phyloP scores from a whole-genome alignment of 2,888 invertebrate species.

The Diaprepes abbreviatus region DNA sequence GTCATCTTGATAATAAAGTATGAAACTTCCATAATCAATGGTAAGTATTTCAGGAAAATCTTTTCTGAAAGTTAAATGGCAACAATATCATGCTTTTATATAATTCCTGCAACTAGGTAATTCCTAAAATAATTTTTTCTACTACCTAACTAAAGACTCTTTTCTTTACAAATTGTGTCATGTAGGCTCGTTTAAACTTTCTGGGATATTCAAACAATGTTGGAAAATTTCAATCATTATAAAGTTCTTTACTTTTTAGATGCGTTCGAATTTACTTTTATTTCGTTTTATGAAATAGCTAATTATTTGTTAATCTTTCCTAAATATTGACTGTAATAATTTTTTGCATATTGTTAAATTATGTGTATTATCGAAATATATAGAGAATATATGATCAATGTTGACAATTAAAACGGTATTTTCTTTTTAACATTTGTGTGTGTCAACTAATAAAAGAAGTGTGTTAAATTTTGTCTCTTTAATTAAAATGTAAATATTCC shows the following conservation, averaged over 20 bases:
- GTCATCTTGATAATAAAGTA: background rate
- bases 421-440: constrained; percentile 21
- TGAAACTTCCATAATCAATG: no score
- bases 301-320: constrained; percentile 7
- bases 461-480: no score
- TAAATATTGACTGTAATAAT: constrained; percentile 6
- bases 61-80: no score
- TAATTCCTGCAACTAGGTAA: no score
- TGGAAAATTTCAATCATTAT: background rate
- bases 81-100: no score
- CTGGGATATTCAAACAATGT: background rate
- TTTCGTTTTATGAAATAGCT: constrained; percentile 31
- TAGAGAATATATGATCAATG: constrained; percentile 12
- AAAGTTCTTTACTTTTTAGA: constrained; percentile 10
- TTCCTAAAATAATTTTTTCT: no score
- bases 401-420: constrained; percentile 10
- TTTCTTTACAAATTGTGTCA: no score
- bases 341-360: background rate
- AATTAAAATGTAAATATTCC: no score
- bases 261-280: constrained; percentile 2
- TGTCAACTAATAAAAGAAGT: constrained; percentile 2
- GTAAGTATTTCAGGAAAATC: no score
- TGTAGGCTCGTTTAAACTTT: constrained; percentile 12
- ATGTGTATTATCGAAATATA: constrained; percentile 9
- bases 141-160: no score